phyloP scores from a whole-genome alignment of 2,797 vertebrate species.

The Notoglanidium macrostoma region DNA sequence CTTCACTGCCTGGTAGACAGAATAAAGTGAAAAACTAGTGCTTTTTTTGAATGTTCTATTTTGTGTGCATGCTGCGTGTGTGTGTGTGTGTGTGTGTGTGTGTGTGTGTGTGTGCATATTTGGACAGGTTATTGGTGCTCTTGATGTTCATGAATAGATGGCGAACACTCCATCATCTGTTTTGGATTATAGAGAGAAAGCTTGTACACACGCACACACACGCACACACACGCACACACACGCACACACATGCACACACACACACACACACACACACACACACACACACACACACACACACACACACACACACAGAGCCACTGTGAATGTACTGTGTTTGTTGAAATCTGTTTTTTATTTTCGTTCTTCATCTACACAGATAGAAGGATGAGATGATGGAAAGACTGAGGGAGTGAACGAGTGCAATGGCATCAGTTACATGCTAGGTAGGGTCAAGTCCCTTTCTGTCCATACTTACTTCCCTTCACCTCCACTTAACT shows the following conservation, averaged over 20 bases:
- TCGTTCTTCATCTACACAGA: background rate
- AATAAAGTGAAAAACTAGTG: background rate
- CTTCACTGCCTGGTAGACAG: background rate
- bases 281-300: constrained; percentile 16
- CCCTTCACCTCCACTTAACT: background rate
- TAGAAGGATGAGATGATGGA: background rate
- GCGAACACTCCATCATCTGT: constrained; percentile 11
- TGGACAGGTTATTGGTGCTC: constrained; percentile 1
- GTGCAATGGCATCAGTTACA: background rate
- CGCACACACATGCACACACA: background rate
- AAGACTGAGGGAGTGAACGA: background rate
- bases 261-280: background rate
- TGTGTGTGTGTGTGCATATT: background rate
- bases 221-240: background rate
- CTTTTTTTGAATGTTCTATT: too few species aligned
- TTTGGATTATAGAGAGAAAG: background rate
- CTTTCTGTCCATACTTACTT: background rate
- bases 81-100: constrained; percentile 20
- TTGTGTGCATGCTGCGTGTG: background rate
- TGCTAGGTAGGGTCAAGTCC: background rate
- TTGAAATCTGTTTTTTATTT: constrained; percentile 3
- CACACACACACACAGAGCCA: background rate
- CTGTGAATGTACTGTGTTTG: background rate
- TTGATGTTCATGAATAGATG: constrained; percentile 31
- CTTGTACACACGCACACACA: background rate